phyloP scores from a whole-genome alignment of 2,113 vertebrate genomes.

The Indicator indicator region DNA sequence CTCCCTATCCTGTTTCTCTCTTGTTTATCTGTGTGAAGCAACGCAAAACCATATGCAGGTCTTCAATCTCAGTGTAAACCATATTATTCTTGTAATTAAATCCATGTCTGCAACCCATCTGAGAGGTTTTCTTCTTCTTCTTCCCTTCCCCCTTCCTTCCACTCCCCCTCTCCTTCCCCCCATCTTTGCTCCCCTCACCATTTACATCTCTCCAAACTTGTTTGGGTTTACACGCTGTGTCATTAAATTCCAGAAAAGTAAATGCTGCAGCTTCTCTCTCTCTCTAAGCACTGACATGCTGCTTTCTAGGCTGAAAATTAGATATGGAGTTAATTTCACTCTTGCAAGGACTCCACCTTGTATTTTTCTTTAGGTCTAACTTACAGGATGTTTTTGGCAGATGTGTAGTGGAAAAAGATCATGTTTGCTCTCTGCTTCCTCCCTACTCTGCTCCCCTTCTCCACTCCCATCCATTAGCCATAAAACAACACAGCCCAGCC shows the following conservation, averaged over 20 bases:
- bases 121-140: not conserved
- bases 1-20: not conserved
- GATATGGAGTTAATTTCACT: not conserved
- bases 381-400: conserved; percentile 30
- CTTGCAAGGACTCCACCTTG: not conserved
- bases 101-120: not conserved
- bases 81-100: conserved; percentile 52
- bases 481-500: conserved; percentile 41
- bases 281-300: not conserved
- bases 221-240: conserved; percentile 10
- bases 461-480: conserved; percentile 15
- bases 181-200: not conserved
- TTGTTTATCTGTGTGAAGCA: not conserved
- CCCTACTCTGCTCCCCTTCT: not conserved
- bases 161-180: no score
- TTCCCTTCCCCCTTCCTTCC: not conserved
- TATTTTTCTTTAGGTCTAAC: conserved; percentile 3
- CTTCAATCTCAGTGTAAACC: conserved; percentile 9
- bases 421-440: not conserved
- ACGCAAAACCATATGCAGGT: not conserved
- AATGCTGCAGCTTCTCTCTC: not conserved
- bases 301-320: conserved; percentile 23
- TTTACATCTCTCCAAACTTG: conserved; percentile 26
- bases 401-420: not conserved
- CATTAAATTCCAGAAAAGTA: conserved; percentile 48